Evolutionary conservation across 2,113 vertebrate species (phyloP), one percentile per base, ranked within the genome.

Genomic region (Pitta sordida): DNA sequence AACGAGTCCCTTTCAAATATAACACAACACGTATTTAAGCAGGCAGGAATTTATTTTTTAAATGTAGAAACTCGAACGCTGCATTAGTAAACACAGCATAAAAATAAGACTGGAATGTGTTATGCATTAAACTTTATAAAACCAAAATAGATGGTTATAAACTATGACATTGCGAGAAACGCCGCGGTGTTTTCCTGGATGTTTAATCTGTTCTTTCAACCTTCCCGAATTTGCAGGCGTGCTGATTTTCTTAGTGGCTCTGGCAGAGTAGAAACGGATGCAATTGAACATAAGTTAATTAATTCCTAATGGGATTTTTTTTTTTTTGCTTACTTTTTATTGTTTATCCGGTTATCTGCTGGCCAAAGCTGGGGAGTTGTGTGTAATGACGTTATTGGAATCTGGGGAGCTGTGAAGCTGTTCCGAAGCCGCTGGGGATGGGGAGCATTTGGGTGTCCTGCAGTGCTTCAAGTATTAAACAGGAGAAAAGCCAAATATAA

Each of bases 291-390:
- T 70, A 79, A 70, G 79, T 55, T 94, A 93, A 95, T 94, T 94
- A 94, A 96, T 88, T 95, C 71, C 37, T 91, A 93, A 96, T 80
- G 83, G 91, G 84, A 70, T 83, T 88, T 83, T 90, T 90, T 70
- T 67, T 83, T 88, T 83, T 90, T 90, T 70, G 32, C 83, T 85
- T 69, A 58, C 46, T 78, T 74, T 68, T 90, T 80, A 74, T 86
- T 74, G 75, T 76, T 95, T 64, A 63, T 93, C 56, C 88, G 63
- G 63, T 91, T 90, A 86, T 88, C 75, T 64, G 82, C 79, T 77
- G 19, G 75, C 53, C 27, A 80, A 85, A 83, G 83, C 59, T 58
- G 85, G 49, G 8, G 79, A 76, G 90, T 74, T 86, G 90, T 55
- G 3, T 53, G 55, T 91, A 88, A 94, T 95, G 83, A 70, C 68